phyloP scores from a whole-genome alignment of 2,797 vertebrate species.

The Onychomys torridus region DNA sequence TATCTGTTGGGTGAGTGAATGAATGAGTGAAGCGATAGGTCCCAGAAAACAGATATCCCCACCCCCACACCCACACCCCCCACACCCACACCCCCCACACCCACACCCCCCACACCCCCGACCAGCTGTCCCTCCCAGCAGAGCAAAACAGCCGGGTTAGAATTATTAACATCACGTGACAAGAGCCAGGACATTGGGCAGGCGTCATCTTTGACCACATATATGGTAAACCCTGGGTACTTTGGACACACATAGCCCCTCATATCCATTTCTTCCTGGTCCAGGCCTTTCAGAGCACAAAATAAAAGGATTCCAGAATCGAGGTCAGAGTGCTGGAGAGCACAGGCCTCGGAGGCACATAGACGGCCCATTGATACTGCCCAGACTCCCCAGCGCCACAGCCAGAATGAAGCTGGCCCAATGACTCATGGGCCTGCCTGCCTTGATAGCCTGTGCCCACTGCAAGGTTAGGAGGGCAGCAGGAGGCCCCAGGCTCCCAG shows the following conservation, averaged over 20 bases:
- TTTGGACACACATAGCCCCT: not conserved
- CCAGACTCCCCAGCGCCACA: slow-evolving; percentile 51
- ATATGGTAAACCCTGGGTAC: not conserved
- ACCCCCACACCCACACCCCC: too few relatives aligned
- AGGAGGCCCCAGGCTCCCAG: slow-evolving; percentile 1
- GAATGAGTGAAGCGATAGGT: not conserved
- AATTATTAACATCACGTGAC: not conserved
- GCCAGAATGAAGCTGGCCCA: slow-evolving; percentile 35
- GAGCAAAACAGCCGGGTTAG: not conserved
- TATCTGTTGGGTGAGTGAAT: not conserved
- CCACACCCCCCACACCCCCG: not conserved
- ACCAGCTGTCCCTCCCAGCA: not conserved
- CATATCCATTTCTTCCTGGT: not conserved
- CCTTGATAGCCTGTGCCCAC: not conserved
- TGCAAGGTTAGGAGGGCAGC: not conserved
- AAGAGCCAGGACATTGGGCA: not conserved
- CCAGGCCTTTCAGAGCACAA: not conserved
- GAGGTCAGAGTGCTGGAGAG: slow-evolving; percentile 23
- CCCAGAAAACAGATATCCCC: not conserved
- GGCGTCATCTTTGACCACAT: not conserved
- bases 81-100: not conserved
- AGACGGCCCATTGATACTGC: slow-evolving; percentile 59
- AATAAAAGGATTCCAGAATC: slow-evolving; percentile 26
- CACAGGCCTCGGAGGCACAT: not conserved
- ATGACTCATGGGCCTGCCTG: slow-evolving; percentile 17